These are phyloP conservation scores for Agapetus fuscipes DNA, from an alignment of 2,888 invertebrate genomes.

Conservation along the genomic window DNA sequence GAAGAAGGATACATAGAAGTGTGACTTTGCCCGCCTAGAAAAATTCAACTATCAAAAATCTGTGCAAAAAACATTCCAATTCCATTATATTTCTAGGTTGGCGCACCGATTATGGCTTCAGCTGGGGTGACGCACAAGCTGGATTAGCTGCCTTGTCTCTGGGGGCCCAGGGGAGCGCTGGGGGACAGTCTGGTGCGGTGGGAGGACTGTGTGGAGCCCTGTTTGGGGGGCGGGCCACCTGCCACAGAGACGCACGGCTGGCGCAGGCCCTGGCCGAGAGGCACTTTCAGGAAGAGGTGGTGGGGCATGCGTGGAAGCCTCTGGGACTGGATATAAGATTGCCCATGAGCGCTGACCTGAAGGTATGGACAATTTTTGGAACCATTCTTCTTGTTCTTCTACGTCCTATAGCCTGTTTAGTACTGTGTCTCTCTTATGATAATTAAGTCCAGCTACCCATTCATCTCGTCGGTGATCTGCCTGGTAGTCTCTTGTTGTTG, in stretches of 20 bases:
- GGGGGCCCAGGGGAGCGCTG: constrained; percentile 16
- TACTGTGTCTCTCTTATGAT: no score
- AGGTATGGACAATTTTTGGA: constrained; percentile 37
- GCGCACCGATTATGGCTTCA: constrained; percentile 40
- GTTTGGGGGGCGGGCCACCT: constrained; percentile 32
- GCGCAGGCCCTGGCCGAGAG: constrained; percentile 10
- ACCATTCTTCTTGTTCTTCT: no score
- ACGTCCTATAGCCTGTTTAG: no score
- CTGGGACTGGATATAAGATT: constrained; percentile 28
- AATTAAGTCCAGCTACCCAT: no score
- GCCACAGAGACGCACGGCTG: constrained; percentile 28
- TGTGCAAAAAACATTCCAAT: no score
- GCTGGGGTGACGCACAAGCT: constrained; percentile 36
- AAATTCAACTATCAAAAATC: no score
- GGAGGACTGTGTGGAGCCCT: constrained; percentile 27
- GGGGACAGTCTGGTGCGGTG: constrained; percentile 8
- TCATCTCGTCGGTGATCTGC: no score
- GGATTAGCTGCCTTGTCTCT: constrained; percentile 13
- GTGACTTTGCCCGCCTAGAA: no score
- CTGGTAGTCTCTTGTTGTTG: no score
- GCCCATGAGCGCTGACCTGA: constrained; percentile 38
- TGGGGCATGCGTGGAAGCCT: constrained; percentile 24
- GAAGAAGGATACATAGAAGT: no score
- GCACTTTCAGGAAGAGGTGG: constrained; percentile 24
- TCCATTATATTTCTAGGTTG: constrained; percentile 36